These are phyloP conservation scores for Heteronetta atricapilla DNA, from an alignment of 2,113 vertebrate species.

Conservation along the genomic window DNA sequence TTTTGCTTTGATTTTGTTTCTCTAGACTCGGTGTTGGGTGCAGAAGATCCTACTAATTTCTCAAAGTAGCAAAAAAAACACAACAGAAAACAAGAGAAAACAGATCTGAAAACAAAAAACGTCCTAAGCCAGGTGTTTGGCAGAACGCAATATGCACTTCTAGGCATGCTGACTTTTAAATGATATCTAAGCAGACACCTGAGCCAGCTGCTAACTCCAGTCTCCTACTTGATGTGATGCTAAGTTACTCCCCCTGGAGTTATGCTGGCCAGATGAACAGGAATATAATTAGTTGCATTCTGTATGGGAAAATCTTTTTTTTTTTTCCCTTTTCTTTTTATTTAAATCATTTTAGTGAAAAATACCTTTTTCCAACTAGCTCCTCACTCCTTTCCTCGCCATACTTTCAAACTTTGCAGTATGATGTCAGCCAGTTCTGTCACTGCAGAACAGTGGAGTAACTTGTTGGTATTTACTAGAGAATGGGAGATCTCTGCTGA, in stretches of 20 bases:
- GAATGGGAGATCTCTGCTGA: background rate
- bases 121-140: slow-evolving; percentile 6
- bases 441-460: background rate
- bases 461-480: background rate
- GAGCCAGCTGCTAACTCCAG: background rate
- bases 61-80: background rate
- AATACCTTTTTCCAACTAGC: background rate
- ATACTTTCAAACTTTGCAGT: background rate
- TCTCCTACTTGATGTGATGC: background rate
- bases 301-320: background rate
- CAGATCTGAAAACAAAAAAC: background rate
- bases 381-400: background rate
- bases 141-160: background rate
- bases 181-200: background rate
- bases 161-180: slow-evolving; percentile 17
- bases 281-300: background rate
- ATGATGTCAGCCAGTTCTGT: background rate
- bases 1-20: slow-evolving; percentile 35
- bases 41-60: background rate
- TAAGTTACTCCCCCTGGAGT: background rate
- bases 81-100: background rate
- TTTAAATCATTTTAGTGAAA: background rate
- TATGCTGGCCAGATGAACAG: background rate
- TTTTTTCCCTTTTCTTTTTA: background rate
- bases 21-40: background rate